Conservation (phyloP, 1,140 invertebrate species). For the Pogonus chalceus region DNA sequence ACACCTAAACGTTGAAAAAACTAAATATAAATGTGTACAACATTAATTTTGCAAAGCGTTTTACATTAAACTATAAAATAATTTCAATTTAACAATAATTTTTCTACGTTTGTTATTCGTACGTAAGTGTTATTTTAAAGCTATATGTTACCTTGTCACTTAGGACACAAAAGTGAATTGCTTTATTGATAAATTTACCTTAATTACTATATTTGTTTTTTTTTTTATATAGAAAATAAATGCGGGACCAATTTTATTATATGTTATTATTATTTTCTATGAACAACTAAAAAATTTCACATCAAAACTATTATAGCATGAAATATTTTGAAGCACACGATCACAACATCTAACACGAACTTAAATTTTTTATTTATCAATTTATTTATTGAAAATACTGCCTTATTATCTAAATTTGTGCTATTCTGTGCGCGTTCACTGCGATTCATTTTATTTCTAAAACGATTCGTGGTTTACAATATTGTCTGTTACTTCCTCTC, state of each 20-base stretch:
- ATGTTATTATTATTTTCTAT: too few species aligned
- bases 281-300: too few species aligned
- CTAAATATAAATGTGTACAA: background rate
- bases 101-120: background rate
- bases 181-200: too few species aligned
- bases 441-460: too few species aligned
- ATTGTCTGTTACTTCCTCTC: background rate
- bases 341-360: constrained; percentile 6
- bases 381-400: background rate
- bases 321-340: constrained; percentile 1
- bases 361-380: background rate
- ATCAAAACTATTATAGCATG: too few species aligned
- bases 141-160: constrained; percentile 1
- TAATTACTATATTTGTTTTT: too few species aligned
- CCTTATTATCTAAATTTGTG: background rate
- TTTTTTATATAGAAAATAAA: too few species aligned
- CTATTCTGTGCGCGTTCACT: background rate
- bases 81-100: background rate
- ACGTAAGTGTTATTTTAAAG: constrained; percentile 1
- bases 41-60: background rate
- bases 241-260: too few species aligned
- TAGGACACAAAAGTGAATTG: background rate
- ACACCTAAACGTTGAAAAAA: constrained; percentile 4
- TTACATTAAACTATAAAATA: background rate
- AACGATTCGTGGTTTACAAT: background rate